Base-by-base conservation (phyloP, 2,888 invertebrate species). In the Pelosia muscerda region DNA sequence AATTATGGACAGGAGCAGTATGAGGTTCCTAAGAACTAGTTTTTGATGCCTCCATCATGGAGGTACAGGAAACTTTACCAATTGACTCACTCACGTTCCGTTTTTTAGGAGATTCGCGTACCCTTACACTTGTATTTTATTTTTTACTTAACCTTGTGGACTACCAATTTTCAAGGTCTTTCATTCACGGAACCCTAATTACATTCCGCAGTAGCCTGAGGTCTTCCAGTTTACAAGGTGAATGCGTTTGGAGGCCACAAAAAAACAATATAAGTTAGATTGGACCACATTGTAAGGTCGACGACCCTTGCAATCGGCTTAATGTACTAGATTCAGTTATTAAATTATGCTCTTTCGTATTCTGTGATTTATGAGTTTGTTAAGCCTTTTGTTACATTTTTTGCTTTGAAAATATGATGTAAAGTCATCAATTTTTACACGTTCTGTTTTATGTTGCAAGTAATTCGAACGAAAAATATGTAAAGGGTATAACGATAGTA, bases 151-250 rank as follows among this genome's bases (percentile, higher is more conserved):
- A 64, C 42, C 28, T 11, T 23, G 23, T 31, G 54, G 54, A 8
- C 42, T 22, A 31, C 19, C 23, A 34, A 53, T 31, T 23, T 49
- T 63, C 63, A 65, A 65, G 69, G 66, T 66, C 13, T 19, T 11
- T 22, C 10, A 42, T 53, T 49, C 49, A 67, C 63, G 53, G 81
- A 68, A 61, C 80, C 66, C 76, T 68, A 77, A 77, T 60, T 67
- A 55, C 72, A 74, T 66, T 75, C 68, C 11, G 68, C 57, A 49
- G 49, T 63, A 69, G 69, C 69, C 75, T 79, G 82, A 88, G 87
- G 87, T 85, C 85, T 86, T 83, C 86, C 77, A 86, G 80, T 86
- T 79, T 71, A 73, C 85, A 84, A 87, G 86, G 87, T 83, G 78
- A 88, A 76, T 73, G 81, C 63, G 71, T 76, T 78, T 78, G 73